Base-by-base conservation (phyloP, 37 sponge, comb jelly and placozoan genomes). In the Bolinopsis microptera region DNA sequence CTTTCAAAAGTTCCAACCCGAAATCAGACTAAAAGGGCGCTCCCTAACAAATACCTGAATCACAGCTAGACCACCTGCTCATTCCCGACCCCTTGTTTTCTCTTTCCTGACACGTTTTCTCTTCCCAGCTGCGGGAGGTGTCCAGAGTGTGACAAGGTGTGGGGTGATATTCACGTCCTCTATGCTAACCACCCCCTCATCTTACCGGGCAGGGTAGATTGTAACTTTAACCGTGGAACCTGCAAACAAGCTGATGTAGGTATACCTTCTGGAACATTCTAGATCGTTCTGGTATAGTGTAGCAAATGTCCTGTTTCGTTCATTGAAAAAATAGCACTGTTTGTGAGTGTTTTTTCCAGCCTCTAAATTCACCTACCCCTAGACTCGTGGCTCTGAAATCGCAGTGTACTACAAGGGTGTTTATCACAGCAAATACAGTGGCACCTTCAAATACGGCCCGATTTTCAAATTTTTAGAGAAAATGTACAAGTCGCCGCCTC, bases 121-220 rank as follows among this genome's bases (percentile, higher is more conserved):
- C 13, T 13, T 48, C 61, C 61, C 61, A 86, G 90, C 38, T 86
- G 90, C 35, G 61, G 61, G 5, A 24, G 61, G 13, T 86, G 90
- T 86, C 25, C 23, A 40, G 61, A 86, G 61, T 86, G 90, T 40
- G 90, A 86, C 61, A 86, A 24, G 30, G 31, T 86, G 0, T 86
- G 90, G 90, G 24, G 36, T 18, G 61, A 41, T 25, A 86, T 86
- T 26, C 90, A 86, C 61, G 28, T 39, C 28, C 25, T 86, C 61
- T 86, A 86, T 86, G 40, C 90, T 24, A 86, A 86, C 61, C 41
- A 86, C 61, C 90, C 90, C 61, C 90, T 86, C 30, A 41, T 86
- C 24, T 40, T 86, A 25, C 90, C 90, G 26, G 90, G 90, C 61
- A 8, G 90, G 21, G 90, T 86, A 24, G 90, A 86, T 30, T 86